Conservation (phyloP, 2,797 vertebrate species). For the Nasua narica region DNA sequence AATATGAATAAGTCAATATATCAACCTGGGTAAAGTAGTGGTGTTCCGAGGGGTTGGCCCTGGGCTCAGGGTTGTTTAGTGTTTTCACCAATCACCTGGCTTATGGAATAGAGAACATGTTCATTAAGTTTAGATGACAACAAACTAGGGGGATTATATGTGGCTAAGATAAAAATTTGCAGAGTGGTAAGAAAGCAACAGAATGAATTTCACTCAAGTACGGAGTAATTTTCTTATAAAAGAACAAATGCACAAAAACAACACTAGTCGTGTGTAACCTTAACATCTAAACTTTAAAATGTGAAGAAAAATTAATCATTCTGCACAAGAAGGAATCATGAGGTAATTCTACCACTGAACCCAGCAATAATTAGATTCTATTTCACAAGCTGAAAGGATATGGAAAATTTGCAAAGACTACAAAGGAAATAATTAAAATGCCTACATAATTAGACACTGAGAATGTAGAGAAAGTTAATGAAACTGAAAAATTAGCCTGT, state of each 20-base stretch:
- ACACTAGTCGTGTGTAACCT: conserved; percentile 42
- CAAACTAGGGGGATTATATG: conserved; percentile 64
- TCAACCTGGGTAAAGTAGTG: conserved; percentile 75
- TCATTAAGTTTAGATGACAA: conserved; percentile 75
- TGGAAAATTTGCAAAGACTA: conserved; percentile 24
- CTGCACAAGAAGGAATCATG: conserved; percentile 7
- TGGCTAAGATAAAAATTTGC: conserved; percentile 70
- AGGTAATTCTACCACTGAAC: conserved; percentile 28
- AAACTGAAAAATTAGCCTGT: conserved; percentile 32
- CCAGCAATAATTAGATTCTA: conserved; percentile 10
- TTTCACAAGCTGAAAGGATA: background rate
- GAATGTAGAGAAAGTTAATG: conserved; percentile 24
- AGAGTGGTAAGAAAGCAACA: conserved; percentile 60
- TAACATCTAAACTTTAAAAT: conserved; percentile 42
- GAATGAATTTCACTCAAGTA: conserved; percentile 56
- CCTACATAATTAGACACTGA: conserved; percentile 10
- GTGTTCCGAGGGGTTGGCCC: conserved; percentile 75
- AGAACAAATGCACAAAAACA: conserved; percentile 55
- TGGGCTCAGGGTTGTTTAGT: conserved; percentile 74
- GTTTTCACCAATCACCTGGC: conserved; percentile 76
- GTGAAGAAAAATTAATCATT: conserved; percentile 21
- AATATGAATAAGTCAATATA: conserved; percentile 77
- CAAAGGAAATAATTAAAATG: conserved; percentile 46
- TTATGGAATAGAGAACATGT: conserved; percentile 78
- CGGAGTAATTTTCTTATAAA: conserved; percentile 53